Conservation (phyloP, 1,140 invertebrate species). For the Holcopasites calliopsidis region DNA sequence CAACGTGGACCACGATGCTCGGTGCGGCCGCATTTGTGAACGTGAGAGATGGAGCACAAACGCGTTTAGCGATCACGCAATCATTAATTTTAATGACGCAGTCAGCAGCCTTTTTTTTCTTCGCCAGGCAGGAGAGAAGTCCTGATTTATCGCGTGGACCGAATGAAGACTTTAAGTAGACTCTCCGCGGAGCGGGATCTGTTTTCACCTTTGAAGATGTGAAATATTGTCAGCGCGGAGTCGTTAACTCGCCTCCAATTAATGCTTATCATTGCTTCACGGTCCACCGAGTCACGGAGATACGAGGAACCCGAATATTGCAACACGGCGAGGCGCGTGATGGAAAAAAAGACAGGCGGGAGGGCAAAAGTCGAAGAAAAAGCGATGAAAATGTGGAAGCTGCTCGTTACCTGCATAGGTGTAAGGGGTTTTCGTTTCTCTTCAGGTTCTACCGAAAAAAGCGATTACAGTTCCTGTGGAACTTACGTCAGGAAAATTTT, state of each 20-base stretch:
- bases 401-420: background rate
- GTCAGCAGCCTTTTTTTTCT: conserved; percentile 16
- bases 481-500: conserved; percentile 56
- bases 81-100: conserved; percentile 46
- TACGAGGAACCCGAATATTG: background rate
- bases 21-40: conserved; percentile 14
- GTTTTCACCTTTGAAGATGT: conserved; percentile 21
- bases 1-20: background rate
- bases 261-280: conserved; percentile 31
- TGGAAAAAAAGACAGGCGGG: background rate
- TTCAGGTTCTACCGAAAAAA: conserved; percentile 7
- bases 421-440: background rate
- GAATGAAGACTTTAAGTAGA: conserved; percentile 42
- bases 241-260: conserved; percentile 24
- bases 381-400: background rate
- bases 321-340: background rate
- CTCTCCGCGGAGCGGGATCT: conserved; percentile 17
- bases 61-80: conserved; percentile 42
- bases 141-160: conserved; percentile 26
- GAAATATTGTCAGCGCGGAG: conserved; percentile 15
- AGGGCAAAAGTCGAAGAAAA: background rate
- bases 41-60: conserved; percentile 20
- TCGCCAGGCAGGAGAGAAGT: background rate
- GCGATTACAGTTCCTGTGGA: conserved; percentile 7
- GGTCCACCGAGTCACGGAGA: background rate